Evolutionary conservation across 1,140 invertebrate genomes (phyloP), one percentile per base, ranked within the genome.

Genomic region (Metopolophium dirhodum): DNA sequence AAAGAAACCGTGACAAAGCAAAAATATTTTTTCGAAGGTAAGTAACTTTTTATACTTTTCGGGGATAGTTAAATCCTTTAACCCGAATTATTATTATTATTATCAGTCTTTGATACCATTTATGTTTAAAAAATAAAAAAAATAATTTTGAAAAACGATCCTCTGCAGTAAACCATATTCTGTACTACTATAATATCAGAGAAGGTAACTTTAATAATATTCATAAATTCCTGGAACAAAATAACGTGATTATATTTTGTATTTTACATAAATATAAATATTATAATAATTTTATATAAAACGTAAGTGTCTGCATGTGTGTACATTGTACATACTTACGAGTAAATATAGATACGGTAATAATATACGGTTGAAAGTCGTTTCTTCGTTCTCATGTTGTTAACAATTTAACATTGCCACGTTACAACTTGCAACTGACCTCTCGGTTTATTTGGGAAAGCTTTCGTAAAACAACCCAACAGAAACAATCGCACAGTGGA

Each of bases 1-100:
- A 57, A 93, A 51, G 35, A 93, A 85, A 82, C 23, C 26, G 30
- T 37, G 20, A 49, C 54, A 9, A 57, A 51, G 91, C 49, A 93
- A 85, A 57, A 54, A 86, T 93, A 54, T 93, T 54, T 14, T 83
- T 83, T 68, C 37, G 7, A 92, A 93, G 91, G 91, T 93, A 49
- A 86, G 82, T 54, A n/a, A 14, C 49, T 91, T 35, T 83, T 3
- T 49, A 47, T 45, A 77, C 7, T 6, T 30, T 77, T 91, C 20
- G 0, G 23, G 2, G 7, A 37, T 41, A 30, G 54, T 35, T 49
- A 37, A 23, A 83, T 83, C 35, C 8, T 8, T 61, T 91, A n/a
- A 77, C 57, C 14, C 14, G 23, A 77, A 77, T 77, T 91, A 83
- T 37, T 82, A 82, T 82, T 37, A 77, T 61, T 90, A 82, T 35